These are phyloP conservation scores for Hylomyscus alleni DNA, from an alignment of 2,797 vertebrate genomes.

Conservation along the genomic window DNA sequence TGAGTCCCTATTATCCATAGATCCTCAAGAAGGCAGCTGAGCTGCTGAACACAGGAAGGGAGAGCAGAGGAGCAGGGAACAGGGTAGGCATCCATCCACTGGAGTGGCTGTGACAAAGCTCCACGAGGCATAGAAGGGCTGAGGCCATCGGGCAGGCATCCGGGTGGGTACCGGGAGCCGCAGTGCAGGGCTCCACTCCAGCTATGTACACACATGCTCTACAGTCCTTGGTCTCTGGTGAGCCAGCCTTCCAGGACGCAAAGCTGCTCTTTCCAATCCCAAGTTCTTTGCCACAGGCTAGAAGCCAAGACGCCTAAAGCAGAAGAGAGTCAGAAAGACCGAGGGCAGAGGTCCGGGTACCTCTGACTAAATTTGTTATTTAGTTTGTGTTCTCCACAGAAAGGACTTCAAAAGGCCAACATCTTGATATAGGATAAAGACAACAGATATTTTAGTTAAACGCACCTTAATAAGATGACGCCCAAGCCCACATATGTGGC, in stretches of 20 bases:
- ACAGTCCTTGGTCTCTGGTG: fast-evolving
- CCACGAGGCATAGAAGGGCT: fast-evolving
- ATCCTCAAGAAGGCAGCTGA: slow-evolving; percentile 54
- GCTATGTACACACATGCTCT: not conserved
- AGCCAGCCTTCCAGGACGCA: not conserved
- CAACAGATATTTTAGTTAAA: too few relatives aligned
- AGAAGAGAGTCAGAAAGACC: not conserved
- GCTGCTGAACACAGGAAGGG: not conserved
- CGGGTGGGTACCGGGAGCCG: fast-evolving
- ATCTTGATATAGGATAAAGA: not conserved
- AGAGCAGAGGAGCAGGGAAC: not conserved
- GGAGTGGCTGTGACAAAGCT: not conserved
- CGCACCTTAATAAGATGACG: not conserved
- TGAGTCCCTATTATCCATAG: slow-evolving; percentile 68
- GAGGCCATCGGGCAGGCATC: fast-evolving
- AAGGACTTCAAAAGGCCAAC: not conserved
- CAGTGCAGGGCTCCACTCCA: not conserved
- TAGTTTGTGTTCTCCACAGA: not conserved
- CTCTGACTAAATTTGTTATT: not conserved
- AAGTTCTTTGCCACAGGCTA: not conserved
- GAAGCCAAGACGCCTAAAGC: not conserved
- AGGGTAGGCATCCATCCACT: fast-evolving
- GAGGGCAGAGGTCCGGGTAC: not conserved
- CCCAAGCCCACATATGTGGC: not conserved
- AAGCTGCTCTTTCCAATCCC: not conserved